Base-by-base conservation (phyloP, 2,888 invertebrate genomes). In the Pammene fasciana region DNA sequence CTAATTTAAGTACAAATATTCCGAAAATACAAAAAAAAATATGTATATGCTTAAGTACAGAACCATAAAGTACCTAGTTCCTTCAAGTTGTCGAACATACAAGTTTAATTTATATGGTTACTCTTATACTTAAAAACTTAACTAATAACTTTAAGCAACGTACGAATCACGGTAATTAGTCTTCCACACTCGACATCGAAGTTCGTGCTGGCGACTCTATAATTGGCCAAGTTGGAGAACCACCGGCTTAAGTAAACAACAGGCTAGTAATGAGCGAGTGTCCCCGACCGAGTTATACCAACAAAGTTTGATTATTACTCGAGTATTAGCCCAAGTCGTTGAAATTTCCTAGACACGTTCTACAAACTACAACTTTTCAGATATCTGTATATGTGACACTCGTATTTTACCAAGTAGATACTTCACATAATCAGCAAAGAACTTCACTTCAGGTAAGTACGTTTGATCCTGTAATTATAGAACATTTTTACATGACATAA, bases 141-240 rank as follows among this genome's bases (percentile, higher is more conserved):
- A 41, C 9, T 9, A 41, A 41, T 41, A 41, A 41, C 41, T 41
- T 10, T 5, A 10, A 1, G 43, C 4, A 11, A 10, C 11, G 10
- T 9, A 38, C 9, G 38, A 38, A 38, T 38, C 38, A 11, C 43
- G 43, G 43, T 11, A 43, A 43, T 43, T 43, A 43, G 13, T 11
- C 43, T 38, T 38, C 43, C 43, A 43, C 13, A 38, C 38, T 38
- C 38, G 38, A 38, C 38, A 38, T 43, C 43, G 11, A 11, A 43
- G 43, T 43, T 43, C 10, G 43, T 10, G 13, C 11, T 48, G 54
- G 65, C 57, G 64, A 68, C 59, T 70, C 65, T 65, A 70, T 65
- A 70, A 70, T 70, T 70, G 65, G 18, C 65, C 26, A 65, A 65
- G 70, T 70, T 68, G 57, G 56, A n/a, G 57, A 64, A 64, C 57